Evolutionary conservation across 2,888 invertebrate species (phyloP), one percentile per base, ranked within the genome.

Genomic region (Byasa hedistus): DNA sequence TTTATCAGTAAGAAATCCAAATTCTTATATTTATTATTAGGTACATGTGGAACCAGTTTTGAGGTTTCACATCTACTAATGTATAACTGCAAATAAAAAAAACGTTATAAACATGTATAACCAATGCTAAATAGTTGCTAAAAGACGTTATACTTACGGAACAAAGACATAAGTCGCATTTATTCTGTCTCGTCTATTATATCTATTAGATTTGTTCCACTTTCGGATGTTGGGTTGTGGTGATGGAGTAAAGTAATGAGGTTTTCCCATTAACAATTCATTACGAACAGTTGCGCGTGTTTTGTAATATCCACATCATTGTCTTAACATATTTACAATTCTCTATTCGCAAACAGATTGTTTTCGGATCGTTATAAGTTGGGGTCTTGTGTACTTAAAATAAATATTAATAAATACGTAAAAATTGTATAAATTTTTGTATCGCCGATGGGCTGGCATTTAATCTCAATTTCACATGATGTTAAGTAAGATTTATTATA

Each of bases 201-300:
- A 4, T 48, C 48, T 52, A 52, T 52, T 51, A 22, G 48, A 52
- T 36, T 56, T 56, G 56, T 56, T 27, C 12, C 27, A n/a, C n/a
- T 58, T 48, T 44, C n/a, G 19, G 5, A 59, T 1, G 27, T 24
- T n/a, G 17, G 15, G 22, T 17, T 36, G 10, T 58, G 23, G 23
- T 7, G 48, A n/a, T 48, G 48, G 48, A 48, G n/a, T 48, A 48
- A 48, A 48, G 8, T 48, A 48, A 48, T 48, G 48, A 48, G n/a
- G 48, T 48, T 48, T 39, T 19, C 48, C 48, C 48, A n/a, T 48
- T 48, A n/a, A n/a, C 48, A 48, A n/a, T 48, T 19, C n/a, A 19
- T 48, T 48, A n/a, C 19, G n/a, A 48, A 19, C 39, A n/a, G 19
- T 48, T n/a, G 19, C 48, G n/a, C 19, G 5, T 19, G n/a, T 48